A percentile compares a stretch with the other conserved stretches of the same genome.
Conservation (phyloP, 1,140 invertebrate species). For the Drosophila kurseongensis region DNA sequence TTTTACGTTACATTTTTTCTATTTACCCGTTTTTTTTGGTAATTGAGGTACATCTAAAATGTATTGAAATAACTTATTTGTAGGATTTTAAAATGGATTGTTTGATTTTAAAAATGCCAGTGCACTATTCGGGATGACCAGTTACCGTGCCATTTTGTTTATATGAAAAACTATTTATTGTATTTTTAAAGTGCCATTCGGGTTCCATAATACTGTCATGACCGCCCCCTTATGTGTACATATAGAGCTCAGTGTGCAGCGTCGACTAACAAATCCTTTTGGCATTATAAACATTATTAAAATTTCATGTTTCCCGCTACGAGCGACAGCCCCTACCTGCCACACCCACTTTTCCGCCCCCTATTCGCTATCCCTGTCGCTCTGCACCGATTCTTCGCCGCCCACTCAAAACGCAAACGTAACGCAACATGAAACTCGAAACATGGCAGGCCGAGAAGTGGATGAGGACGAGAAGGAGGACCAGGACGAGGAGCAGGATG, state of each 20-base stretch:
- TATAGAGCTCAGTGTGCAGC: slow-evolving; percentile 65
- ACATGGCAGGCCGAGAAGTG: slow-evolving; percentile 24
- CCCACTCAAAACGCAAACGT: slow-evolving; percentile 76
- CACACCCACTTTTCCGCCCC: slow-evolving; percentile 10
- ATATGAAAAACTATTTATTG: no score
- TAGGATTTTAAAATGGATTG: no score
- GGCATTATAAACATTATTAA: slow-evolving; percentile 84
- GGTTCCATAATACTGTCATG: background rate
- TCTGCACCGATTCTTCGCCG: slow-evolving; percentile 8
- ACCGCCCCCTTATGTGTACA: slow-evolving; percentile 29
- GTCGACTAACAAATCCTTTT: slow-evolving; percentile 83
- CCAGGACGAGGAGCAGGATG: background rate
- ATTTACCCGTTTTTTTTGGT: no score
- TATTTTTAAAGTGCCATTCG: no score
- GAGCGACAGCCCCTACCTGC: slow-evolving; percentile 53
- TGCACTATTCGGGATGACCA: no score
- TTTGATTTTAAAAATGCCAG: no score
- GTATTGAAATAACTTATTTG: no score
- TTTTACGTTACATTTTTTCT: no score
- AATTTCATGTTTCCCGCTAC: slow-evolving; percentile 82
- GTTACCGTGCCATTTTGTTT: no score
- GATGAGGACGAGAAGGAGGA: background rate
- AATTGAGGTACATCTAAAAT: no score
- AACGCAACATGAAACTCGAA: slow-evolving; percentile 76
- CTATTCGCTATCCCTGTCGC: background rate